phyloP scores from a whole-genome alignment of 2,888 invertebrate species.

The Caenorhabditis sp. region DNA sequence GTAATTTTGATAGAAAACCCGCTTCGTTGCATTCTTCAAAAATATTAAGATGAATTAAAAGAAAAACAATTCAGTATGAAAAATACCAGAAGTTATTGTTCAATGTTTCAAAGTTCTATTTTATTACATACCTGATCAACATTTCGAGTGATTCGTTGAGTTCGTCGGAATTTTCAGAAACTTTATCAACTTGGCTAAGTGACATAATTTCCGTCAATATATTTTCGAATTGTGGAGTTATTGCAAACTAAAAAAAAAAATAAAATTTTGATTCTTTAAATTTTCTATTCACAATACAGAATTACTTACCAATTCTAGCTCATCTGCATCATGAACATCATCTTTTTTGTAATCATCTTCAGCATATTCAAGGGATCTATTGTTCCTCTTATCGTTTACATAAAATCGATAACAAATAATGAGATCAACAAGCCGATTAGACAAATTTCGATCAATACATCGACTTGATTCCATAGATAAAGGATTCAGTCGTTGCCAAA shows the following conservation, averaged over 20 bases:
- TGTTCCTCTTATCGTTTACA: constrained; percentile 32
- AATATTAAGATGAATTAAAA: too few relatives aligned
- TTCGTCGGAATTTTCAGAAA: constrained; percentile 11
- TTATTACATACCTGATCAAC: constrained; percentile 13
- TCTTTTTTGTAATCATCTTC: constrained; percentile 13
- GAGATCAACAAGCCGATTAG: constrained; percentile 27
- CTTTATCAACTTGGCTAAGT: constrained; percentile 15
- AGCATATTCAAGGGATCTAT: constrained; percentile 5
- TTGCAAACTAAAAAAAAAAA: constrained; percentile 12
- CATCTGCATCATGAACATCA: constrained; percentile 32
- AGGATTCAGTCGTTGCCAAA: constrained; percentile 37
- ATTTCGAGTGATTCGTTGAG: constrained; percentile 14
- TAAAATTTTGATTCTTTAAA: not conserved
- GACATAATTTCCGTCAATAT: constrained; percentile 16
- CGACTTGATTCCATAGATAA: constrained; percentile 23
- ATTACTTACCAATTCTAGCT: constrained; percentile 17
- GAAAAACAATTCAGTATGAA: too few relatives aligned
- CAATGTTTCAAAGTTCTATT: too few relatives aligned
- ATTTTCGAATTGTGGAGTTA: constrained; percentile 26
- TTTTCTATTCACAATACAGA: too few relatives aligned
- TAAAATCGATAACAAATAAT: constrained; percentile 36
- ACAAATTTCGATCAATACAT: constrained; percentile 23
- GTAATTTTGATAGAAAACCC: too few relatives aligned
- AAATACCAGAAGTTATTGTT: too few relatives aligned
- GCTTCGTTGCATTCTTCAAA: too few relatives aligned